phyloP scores from a whole-genome alignment of 2,797 vertebrate species.

The Pogonophryne albipinna region DNA sequence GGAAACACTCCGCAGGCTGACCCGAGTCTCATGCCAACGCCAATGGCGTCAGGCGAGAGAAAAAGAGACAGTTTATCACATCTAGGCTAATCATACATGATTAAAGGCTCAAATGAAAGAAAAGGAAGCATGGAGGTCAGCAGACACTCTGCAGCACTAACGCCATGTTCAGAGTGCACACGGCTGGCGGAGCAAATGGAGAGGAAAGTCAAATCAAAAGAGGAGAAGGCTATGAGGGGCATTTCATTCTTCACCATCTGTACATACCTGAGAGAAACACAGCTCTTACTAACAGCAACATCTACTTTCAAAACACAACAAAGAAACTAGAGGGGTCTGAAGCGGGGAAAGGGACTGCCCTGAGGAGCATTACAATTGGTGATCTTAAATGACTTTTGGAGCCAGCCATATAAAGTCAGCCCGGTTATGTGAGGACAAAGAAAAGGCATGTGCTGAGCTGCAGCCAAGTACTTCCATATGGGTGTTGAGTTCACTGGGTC shows the following conservation, averaged over 20 bases:
- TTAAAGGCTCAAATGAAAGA: conserved; percentile 64
- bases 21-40: conserved; percentile 47
- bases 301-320: too few species aligned
- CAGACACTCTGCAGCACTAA: conserved; percentile 30
- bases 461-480: conserved; percentile 85
- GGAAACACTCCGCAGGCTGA: conserved; percentile 79
- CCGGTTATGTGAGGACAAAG: conserved; percentile 85
- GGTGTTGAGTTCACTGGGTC: conserved; percentile 81
- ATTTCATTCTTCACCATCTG: conserved; percentile 22
- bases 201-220: conserved; percentile 19
- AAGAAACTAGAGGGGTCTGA: conserved; percentile 44
- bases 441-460: conserved; percentile 77
- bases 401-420: conserved; percentile 63
- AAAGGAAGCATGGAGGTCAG: conserved; percentile 55
- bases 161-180: conserved; percentile 27
- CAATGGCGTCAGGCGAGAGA: conserved; percentile 57
- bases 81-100: conserved; percentile 72
- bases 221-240: conserved; percentile 20
- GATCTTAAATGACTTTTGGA: conserved; percentile 63
- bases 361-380: conserved; percentile 50
- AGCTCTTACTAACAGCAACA: neutral
- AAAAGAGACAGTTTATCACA: conserved; percentile 41
- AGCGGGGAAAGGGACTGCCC: conserved; percentile 8
- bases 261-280: conserved; percentile 23
- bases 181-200: conserved; percentile 14